Base-by-base conservation (phyloP, 2,113 vertebrate species). In the Neodontobutis hainanensis region DNA sequence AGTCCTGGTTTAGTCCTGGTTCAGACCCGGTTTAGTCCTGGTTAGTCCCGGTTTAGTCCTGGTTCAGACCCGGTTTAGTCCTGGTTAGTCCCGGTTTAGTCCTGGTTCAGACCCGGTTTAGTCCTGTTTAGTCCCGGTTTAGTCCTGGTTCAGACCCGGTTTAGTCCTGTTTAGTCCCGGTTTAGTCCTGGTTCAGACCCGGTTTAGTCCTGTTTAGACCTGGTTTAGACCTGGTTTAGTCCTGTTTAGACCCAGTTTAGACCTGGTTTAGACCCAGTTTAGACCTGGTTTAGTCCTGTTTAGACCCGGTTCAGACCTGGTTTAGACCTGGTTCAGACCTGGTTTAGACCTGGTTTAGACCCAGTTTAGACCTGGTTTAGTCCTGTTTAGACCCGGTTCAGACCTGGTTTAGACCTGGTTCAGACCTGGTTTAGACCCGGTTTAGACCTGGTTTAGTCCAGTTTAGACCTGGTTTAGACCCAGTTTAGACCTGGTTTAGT, bases 1-100 rank as follows among this genome's bases (percentile, higher is more conserved):
- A 35, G 50, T 5, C 50, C 50, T 52, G 50, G 50, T 52, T 52
- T 14, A 52, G 50, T 12, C 50, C 50, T 52, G 50, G 27, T 52
- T 52, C 34, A 52, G 50, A 5, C 50, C 19, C 12, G 27, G 50
- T 52, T 52, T 52, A 52, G 50, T 6, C 50, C 50, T 35, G 50
- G 50, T 52, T 35, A 52, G 50, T 14, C 27, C 50, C 14, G 10
- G 27, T 52, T 52, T 52, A 35, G 50, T 5, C 19, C 50, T 34
- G 50, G 10, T 40, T 40, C 8, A 40, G 38, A 34, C 11, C 15
- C 9, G 47, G n/a, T 49, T 49, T 49, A 19, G 15, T 2, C 15
- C 47, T 19, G 47, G 47, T 15, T 49, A 52, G 50, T 12, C 50
- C 50, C 34, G 50, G 50, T 52, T 35, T 52, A 14, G 50, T 1